Evolutionary conservation across 2,797 vertebrate species (phyloP), one percentile per base, ranked within the genome.

Genomic region (Selene dorsalis): DNA sequence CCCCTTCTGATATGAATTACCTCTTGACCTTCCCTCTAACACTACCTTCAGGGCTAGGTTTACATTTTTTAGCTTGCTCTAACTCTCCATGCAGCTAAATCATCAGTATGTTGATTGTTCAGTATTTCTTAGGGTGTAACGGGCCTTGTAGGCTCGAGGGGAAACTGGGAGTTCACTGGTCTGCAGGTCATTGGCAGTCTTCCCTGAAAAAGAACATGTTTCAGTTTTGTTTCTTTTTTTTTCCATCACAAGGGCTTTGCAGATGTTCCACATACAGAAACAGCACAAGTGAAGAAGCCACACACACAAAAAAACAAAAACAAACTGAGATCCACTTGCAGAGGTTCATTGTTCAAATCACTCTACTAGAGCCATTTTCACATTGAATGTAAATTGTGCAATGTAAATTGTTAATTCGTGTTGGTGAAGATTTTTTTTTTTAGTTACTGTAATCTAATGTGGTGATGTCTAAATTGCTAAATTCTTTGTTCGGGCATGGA

Each of bases 401-500:
- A 61, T 58, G 73, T 87, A 52, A 55, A 73, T 43, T 80, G 77
- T 88, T 74, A 84, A 65, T 66, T 24, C 0, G 48, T 85, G 73
- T 88, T 75, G 45, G 76, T 84, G 70, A 56, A n/a, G 14, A 2
- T 60, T 59, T 60, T 50, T 32, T 48, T 28, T 35, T 60, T 59
- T 60, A 20, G 73, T 79, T 35, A 52, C 30, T 71, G 80, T 79
- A 17, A 64, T 65, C 60, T 69, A 38, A 52, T 38, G 69, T 81
- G 55, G 74, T 72, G 84, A 38, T 71, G 75, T 85, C 77, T 28
- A 74, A 73, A 50, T 57, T 22, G 65, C 61, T 73, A 4, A 63
- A 63, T 57, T 48, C 22, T 58, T 82, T 69, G 60, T 83, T 85
- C 68, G 92, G 95, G 95, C 96, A 97, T 96, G 95, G 83, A 93